Conservation (phyloP, 2,113 vertebrate species). For the Gymnobelideus leadbeateri region DNA sequence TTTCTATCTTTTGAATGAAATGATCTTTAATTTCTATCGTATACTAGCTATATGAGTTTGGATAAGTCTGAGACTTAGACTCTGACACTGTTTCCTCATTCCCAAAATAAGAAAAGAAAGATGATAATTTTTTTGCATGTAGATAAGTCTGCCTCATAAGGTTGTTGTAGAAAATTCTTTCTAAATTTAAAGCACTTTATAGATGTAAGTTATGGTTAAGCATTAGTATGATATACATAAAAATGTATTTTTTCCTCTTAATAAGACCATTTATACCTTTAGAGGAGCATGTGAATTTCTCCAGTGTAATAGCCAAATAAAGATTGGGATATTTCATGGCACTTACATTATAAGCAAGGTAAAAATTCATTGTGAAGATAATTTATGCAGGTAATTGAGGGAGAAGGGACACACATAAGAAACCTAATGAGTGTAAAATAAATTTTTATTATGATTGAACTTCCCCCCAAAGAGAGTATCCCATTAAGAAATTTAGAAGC, state of each 20-base stretch:
- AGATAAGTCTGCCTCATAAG: background rate
- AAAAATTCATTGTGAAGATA: background rate
- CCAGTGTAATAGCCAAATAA: background rate
- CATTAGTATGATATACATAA: background rate
- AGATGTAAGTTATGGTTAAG: background rate
- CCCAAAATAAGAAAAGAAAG: background rate
- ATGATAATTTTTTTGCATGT: background rate
- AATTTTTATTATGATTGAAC: background rate
- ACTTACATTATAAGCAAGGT: background rate
- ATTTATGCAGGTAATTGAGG: background rate
- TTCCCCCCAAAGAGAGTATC: background rate
- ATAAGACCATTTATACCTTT: background rate
- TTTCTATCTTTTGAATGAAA: no score
- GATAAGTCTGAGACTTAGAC: no score
- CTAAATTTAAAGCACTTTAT: background rate
- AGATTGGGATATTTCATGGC: background rate
- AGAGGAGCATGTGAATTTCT: background rate
- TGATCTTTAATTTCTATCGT: no score
- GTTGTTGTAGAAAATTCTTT: background rate
- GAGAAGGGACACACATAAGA: background rate
- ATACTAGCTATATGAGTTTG: no score
- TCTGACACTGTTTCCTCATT: no score
- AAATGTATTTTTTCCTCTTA: background rate
- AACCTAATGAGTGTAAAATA: background rate
- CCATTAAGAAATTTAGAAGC: background rate